Evolutionary conservation across 2,113 vertebrate species (phyloP).

Genomic region (Mustela nigripes): DNA sequence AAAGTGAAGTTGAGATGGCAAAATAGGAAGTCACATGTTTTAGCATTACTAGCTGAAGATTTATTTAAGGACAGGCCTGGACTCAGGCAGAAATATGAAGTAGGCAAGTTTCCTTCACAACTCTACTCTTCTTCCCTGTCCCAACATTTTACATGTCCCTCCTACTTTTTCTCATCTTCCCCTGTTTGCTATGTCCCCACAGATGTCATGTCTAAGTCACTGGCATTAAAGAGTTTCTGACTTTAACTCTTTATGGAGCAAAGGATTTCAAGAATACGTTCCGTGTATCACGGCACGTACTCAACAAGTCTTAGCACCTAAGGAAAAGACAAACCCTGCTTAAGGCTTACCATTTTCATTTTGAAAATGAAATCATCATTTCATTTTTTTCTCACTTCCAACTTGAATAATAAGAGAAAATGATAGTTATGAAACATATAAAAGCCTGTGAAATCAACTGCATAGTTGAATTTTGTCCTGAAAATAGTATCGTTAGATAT

Average conservation of each 20-base stretch:
- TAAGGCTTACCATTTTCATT: neutral
- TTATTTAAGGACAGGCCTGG: neutral
- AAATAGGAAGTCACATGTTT: neutral
- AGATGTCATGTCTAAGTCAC: neutral
- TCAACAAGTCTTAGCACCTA: neutral
- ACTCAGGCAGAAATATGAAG: neutral
- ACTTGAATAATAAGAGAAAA: neutral
- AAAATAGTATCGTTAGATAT: neutral
- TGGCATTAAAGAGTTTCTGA: neutral
- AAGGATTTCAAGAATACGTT: conserved; percentile 17
- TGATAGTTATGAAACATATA: neutral
- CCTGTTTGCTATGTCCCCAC: neutral
- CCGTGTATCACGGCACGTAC: neutral
- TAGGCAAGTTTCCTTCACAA: neutral
- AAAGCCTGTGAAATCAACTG: neutral
- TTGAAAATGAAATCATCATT: conserved; percentile 15
- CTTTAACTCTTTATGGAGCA: neutral
- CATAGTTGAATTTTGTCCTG: neutral
- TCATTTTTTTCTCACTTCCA: neutral
- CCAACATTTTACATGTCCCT: neutral
- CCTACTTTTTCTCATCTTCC: neutral
- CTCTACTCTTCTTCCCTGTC: neutral
- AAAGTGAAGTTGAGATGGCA: neutral
- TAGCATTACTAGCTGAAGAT: neutral
- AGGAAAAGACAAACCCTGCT: neutral